Evolutionary conservation across 2,888 invertebrate genomes (phyloP).

Genomic region (Oligia strigilis): DNA sequence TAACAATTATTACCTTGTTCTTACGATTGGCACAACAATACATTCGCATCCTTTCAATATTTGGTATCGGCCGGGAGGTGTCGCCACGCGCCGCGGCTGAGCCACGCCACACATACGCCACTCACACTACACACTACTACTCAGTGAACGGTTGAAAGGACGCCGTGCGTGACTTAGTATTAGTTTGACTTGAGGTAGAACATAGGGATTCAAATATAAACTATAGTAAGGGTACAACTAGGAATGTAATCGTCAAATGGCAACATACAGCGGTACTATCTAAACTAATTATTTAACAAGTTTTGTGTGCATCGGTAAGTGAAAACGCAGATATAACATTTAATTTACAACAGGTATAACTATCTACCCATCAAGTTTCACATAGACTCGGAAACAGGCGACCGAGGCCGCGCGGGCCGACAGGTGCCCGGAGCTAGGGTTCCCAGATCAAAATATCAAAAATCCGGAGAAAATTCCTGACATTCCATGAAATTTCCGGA

Average conservation of each 20-base stretch:
- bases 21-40: slow-evolving; percentile 88
- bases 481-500: no score
- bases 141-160: slow-evolving; percentile 76
- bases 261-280: slow-evolving; percentile 87
- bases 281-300: slow-evolving; percentile 82
- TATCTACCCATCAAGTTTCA: slow-evolving; percentile 67
- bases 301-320: slow-evolving; percentile 76
- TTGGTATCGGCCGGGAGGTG: slow-evolving; percentile 81
- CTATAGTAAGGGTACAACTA: slow-evolving; percentile 86
- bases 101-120: slow-evolving; percentile 51
- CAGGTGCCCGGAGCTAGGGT: slow-evolving; percentile 1
- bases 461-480: no score
- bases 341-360: slow-evolving; percentile 63
- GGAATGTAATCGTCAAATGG: slow-evolving; percentile 89
- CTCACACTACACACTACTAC: slow-evolving; percentile 60
- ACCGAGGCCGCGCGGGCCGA: slow-evolving; percentile 27
- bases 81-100: slow-evolving; percentile 55
- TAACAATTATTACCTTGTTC: slow-evolving; percentile 88
- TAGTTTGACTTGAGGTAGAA: slow-evolving; percentile 89
- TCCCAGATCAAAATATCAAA: no score
- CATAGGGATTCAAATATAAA: slow-evolving; percentile 87
- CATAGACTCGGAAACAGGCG: slow-evolving; percentile 63
- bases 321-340: slow-evolving; percentile 68
- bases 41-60: slow-evolving; percentile 85
- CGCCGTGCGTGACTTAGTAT: slow-evolving; percentile 87